A percentile compares a stretch with the other conserved stretches of the same genome.
phyloP scores from a whole-genome alignment of 2,113 vertebrate species.

The Prionailurus viverrinus region DNA sequence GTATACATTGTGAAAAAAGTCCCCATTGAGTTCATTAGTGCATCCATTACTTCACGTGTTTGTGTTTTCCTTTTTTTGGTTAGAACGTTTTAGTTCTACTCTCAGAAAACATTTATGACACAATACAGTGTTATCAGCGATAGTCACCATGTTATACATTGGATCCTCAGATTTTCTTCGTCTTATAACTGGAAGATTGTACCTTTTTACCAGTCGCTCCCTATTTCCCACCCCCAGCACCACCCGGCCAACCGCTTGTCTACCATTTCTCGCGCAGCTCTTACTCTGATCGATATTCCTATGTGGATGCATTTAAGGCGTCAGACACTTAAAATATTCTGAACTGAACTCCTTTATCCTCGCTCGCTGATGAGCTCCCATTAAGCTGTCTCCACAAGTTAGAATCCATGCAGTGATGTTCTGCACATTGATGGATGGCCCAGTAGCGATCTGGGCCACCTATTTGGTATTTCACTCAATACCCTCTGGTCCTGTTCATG shows the following conservation, averaged over 20 bases:
- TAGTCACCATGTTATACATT: not conserved
- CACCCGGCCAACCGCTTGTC: not conserved
- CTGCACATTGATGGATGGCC: not conserved
- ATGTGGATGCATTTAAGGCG: not conserved
- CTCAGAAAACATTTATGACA: not conserved
- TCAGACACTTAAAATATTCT: not conserved
- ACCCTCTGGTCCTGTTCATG: not conserved
- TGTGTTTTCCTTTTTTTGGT: not conserved
- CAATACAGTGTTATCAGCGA: not conserved
- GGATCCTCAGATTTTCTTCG: not conserved
- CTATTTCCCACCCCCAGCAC: not conserved
- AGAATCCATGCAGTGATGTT: not conserved
- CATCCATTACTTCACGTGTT: not conserved
- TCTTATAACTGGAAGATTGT: not conserved
- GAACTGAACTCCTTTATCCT: not conserved
- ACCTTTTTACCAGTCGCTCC: not conserved
- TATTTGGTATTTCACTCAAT: not conserved
- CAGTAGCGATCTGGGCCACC: not conserved
- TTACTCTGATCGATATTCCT: not conserved
- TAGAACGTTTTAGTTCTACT: not conserved
- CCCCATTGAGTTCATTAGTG: not conserved
- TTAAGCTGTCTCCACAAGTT: not conserved
- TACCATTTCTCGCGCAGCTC: not conserved
- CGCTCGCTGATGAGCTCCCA: not conserved
- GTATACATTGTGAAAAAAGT: not conserved